A percentile compares a stretch with the other conserved stretches of the same genome.
These are phyloP conservation scores for Semnopithecus entellus DNA, from an alignment of 2,113 vertebrate genomes.

Conservation along the genomic window DNA sequence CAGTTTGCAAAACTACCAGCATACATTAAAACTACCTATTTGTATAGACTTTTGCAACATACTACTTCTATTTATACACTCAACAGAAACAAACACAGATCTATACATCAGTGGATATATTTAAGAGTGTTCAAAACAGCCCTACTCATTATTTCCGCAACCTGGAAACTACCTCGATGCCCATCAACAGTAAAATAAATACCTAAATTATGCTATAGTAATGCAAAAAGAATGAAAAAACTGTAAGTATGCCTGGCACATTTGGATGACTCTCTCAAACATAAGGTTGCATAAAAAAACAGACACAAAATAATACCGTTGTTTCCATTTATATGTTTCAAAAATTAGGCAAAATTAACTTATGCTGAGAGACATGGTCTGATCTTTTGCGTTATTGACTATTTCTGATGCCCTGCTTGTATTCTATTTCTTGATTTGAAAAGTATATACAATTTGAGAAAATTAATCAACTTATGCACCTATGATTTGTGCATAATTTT, in stretches of 20 bases:
- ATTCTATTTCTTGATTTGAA: background rate
- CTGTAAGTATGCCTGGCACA: background rate
- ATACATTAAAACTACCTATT: background rate
- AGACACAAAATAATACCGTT: background rate
- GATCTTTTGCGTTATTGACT: background rate
- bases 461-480: background rate
- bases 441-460: background rate
- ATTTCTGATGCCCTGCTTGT: background rate
- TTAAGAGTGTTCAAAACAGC: background rate
- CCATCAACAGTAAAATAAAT: background rate
- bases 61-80: background rate
- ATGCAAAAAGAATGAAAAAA: background rate
- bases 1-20: background rate
- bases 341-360: background rate
- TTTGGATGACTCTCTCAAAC: background rate
- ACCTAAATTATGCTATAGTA: background rate
- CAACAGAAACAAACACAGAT: background rate
- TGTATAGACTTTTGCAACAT: background rate
- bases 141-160: background rate
- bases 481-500: background rate
- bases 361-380: background rate
- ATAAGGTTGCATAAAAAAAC: background rate
- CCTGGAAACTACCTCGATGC: background rate
- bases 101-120: background rate
- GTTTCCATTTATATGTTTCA: background rate